These are phyloP conservation scores for Rhizomys pruinosus DNA, from an alignment of 2,113 vertebrate genomes.

Conservation along the genomic window DNA sequence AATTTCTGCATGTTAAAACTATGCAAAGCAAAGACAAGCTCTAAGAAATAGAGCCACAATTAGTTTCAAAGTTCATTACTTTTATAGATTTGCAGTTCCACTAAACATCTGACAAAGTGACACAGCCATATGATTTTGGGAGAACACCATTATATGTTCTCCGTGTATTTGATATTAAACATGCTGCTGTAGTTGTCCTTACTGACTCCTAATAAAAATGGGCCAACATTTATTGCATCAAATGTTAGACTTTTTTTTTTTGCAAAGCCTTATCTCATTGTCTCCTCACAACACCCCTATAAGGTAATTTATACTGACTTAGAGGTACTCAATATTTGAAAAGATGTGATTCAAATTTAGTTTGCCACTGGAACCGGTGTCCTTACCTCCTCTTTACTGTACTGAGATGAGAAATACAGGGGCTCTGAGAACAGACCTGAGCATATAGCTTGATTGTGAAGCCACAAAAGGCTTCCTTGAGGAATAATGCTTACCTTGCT, in stretches of 20 bases:
- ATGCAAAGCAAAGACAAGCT: not conserved
- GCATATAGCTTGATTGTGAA: too few relatives aligned
- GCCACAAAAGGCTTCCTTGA: not conserved
- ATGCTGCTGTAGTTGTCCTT: not conserved
- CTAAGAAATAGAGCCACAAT: not conserved
- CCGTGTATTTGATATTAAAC: not conserved
- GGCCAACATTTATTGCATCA: not conserved
- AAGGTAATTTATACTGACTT: not conserved
- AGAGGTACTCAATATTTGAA: not conserved
- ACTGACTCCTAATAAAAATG: conserved; percentile 2
- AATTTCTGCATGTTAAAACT: not conserved
- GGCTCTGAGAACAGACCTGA: not conserved
- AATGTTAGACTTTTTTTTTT: not conserved
- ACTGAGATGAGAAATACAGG: not conserved
- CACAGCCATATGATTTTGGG: not conserved
- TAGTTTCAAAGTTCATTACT: not conserved
- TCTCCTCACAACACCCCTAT: not conserved
- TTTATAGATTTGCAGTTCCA: not conserved
- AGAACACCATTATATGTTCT: too few relatives aligned
- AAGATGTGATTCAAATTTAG: not conserved
- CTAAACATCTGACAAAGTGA: not conserved
- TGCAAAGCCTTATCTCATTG: not conserved
- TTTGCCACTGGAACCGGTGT: not conserved
- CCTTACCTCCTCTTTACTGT: not conserved
- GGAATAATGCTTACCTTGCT: not conserved